A percentile compares a stretch with the other conserved stretches of the same genome.
phyloP scores from a whole-genome alignment of 2,888 invertebrate species.

The Pristionchus entomophagus region DNA sequence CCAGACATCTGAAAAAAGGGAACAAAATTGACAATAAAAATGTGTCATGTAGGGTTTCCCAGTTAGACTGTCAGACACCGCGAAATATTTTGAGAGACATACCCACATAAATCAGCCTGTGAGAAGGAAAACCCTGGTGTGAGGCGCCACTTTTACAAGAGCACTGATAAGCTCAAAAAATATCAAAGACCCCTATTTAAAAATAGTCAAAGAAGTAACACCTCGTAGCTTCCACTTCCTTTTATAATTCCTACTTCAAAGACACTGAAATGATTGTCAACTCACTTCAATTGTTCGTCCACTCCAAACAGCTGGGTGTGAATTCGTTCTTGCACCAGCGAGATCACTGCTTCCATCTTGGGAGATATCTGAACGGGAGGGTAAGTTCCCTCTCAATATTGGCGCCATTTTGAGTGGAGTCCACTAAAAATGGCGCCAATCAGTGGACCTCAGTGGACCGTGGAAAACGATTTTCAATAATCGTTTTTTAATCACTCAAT shows the following conservation, averaged over 20 bases:
- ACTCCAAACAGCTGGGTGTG: not conserved
- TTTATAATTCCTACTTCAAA: not conserved
- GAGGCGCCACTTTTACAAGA: not conserved
- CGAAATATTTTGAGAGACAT: not conserved
- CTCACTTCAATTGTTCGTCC: constrained; percentile 10
- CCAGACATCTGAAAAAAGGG: not conserved
- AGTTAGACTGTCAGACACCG: not conserved
- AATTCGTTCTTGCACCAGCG: too few species aligned
- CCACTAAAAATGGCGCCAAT: too few species aligned
- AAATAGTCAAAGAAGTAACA: not conserved
- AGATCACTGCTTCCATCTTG: too few species aligned
- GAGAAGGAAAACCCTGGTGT: not conserved
- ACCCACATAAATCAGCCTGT: not conserved
- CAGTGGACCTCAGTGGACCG: too few species aligned
- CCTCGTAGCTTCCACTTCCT: not conserved
- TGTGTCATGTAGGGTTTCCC: too few species aligned
- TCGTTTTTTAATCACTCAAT: too few species aligned
- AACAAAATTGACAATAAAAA: too few species aligned
- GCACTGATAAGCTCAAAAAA: not conserved
- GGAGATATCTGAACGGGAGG: too few species aligned
- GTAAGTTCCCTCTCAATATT: too few species aligned
- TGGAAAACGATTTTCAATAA: too few species aligned
- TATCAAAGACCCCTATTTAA: not conserved
- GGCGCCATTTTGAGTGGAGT: too few species aligned
- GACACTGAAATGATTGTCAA: not conserved